Base-by-base conservation (phyloP, 2,888 invertebrate species). In the Drosophila hamatofila region DNA sequence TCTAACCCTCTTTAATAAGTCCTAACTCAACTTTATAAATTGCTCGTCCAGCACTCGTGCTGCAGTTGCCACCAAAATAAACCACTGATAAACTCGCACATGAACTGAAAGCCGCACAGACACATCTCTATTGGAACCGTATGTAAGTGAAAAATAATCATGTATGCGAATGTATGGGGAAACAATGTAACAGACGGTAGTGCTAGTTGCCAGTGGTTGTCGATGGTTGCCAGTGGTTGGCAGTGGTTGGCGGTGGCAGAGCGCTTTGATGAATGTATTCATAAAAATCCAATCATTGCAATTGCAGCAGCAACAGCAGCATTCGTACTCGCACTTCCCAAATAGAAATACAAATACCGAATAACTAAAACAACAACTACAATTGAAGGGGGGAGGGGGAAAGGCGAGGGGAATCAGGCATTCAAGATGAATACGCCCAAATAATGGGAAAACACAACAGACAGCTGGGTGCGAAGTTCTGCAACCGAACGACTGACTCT, bases 271-370 rank as follows among this genome's bases (percentile, higher is more conserved):
- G 87, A 87, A 90, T 87, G 87, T 90, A 86, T 87, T 87, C 87
- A 87, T 90, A 90, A 87, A 87, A 87, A 87, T 87, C 89, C 87
- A 87, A 87, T 87, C 87, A 90, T 81, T 90, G 90, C 90, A 90
- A 86, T 89, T 89, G 86, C 88, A 81, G 12, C 48, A 48, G 48
- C n/a, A 48, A 5, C 48, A 48, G n/a, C 27, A 54, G 66, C 37
- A 39, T 18, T 30, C 30, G 35, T 27, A 21, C 55, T 27, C 70
- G 67, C 66, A 73, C 73, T 65, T 63, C 48, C 65, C 70, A 75
- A 80, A 77, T 77, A 80, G 63, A 67, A 75, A 69, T 46, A 66
- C 61, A 58, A 69, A 61, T 42, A 60, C 51, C 18, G n/a, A 56
- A 42, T 58, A 71, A 46, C 23, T 52, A 52, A 35, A 56, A 48